Base-by-base conservation (phyloP, 1,140 invertebrate genomes). In the Ridgeia piscesae region DNA sequence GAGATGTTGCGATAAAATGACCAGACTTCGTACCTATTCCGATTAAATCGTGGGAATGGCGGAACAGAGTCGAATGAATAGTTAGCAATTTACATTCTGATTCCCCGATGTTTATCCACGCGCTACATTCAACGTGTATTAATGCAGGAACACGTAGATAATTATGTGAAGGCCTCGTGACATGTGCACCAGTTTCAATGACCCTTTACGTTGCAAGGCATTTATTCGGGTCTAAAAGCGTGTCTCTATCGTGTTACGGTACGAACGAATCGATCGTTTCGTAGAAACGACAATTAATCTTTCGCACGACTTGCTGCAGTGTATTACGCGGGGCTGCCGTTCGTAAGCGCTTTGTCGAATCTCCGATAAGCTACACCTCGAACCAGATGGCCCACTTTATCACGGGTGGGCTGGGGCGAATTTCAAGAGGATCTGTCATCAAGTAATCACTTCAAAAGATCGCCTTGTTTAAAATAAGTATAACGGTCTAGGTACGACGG, bases 241-340 rank as follows among this genome's bases (percentile, higher is more conserved):
- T 77, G 17, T 77, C 17, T 77, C 17, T 77, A 77, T 77, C 17
- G 58, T 31, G 58, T 77, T 4, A 77, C 58, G 11, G 58, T 77
- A 50, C 0, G 48, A 50, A 50, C 17, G 48, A 50, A 77, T 77
- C 58, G 58, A 77, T 31, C 58, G 58, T 77, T 77, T 77, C 58
- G 58, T 77, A 77, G 58, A 77, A 77, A 77, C 58, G 58, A 77
- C 58, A 77, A 77, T 77, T 77, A 77, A 77, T 77, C 58, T 77
- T 31, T 77, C 58, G 58, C 17, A 21, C 58, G 58, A 21, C 17
- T 77, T 31, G 58, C 58, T 31, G 58, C 14, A 4, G 0, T 77
- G 27, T 31, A 77, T 42, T 42, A 17, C 17, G 4, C 58, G 58
- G 58, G 14, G 17, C 58, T 77, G 48, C 48, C 48, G 0, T 8